Evolutionary conservation across 2,113 vertebrate species (phyloP).

Genomic region (Panthera leo): DNA sequence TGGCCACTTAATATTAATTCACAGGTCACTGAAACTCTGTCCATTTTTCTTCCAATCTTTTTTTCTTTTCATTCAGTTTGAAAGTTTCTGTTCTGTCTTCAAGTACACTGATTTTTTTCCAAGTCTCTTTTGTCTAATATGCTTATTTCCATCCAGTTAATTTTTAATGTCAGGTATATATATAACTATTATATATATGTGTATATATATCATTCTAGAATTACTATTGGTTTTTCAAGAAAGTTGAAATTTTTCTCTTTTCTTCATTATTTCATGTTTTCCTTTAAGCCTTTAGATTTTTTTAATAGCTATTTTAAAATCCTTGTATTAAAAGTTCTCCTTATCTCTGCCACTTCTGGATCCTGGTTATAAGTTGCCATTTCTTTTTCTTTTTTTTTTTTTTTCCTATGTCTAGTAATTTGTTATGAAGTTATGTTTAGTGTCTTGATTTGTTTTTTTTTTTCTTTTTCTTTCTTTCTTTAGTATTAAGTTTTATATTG

Average conservation of each 20-base stretch:
- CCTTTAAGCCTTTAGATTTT: constrained; percentile 6
- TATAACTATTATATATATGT: too few species aligned
- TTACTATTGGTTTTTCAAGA: not conserved
- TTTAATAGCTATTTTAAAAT: constrained; percentile 16
- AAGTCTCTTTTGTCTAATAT: not conserved
- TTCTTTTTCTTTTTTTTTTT: not conserved
- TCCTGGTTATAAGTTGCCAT: not conserved
- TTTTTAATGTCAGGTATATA: not conserved
- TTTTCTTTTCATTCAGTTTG: not conserved
- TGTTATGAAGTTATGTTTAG: not conserved
- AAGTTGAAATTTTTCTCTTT: not conserved
- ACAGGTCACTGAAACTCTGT: not conserved
- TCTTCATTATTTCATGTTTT: constrained; percentile 27
- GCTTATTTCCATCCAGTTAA: not conserved
- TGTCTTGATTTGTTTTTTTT: not conserved
- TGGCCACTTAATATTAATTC: not conserved
- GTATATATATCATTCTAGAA: not conserved
- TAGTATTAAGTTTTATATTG: not conserved
- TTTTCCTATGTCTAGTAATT: not conserved
- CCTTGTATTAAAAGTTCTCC: not conserved
- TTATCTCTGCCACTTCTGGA: not conserved
- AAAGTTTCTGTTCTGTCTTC: constrained; percentile 16
- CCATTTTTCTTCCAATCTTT: not conserved
- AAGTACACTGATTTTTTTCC: not conserved
- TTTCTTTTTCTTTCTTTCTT: not conserved